A percentile compares a stretch with the other conserved stretches of the same genome.
These are phyloP conservation scores for Caranx melampygus DNA, from an alignment of 2,113 vertebrate species.

Conservation along the genomic window DNA sequence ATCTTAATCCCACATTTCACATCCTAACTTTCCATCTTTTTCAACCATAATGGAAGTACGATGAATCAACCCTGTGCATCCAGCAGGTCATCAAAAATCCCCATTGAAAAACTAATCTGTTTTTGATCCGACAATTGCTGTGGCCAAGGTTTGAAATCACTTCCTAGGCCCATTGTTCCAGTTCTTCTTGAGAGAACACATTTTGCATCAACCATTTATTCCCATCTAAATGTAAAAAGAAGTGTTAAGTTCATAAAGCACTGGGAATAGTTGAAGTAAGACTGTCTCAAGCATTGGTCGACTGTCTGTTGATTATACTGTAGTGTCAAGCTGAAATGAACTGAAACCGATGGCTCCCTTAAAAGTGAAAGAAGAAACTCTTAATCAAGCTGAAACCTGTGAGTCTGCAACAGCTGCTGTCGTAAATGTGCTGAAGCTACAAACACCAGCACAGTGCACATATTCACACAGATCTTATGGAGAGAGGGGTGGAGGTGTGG, in stretches of 20 bases:
- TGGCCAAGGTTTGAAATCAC: neutral
- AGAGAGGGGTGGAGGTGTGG: too few relatives aligned
- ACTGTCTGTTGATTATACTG: neutral
- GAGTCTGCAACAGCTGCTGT: neutral
- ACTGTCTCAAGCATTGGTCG: neutral
- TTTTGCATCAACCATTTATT: neutral
- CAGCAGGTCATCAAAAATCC: neutral
- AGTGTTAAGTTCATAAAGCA: neutral
- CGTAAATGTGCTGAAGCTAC: slow-evolving; percentile 36
- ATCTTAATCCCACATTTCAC: neutral
- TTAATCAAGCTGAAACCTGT: slow-evolving; percentile 18
- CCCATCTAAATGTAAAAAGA: neutral
- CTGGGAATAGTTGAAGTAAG: neutral
- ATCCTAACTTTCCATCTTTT: neutral
- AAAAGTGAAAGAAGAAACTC: neutral
- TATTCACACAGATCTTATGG: slow-evolving; percentile 12
- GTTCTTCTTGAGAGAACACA: neutral
- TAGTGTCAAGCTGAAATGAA: slow-evolving; percentile 26
- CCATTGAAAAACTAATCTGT: neutral
- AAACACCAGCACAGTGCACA: slow-evolving; percentile 9
- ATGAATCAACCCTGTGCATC: neutral
- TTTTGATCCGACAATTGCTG: neutral
- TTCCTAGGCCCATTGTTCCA: neutral
- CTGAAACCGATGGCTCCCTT: slow-evolving; percentile 9
- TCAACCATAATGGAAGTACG: neutral